Evolutionary conservation across 37 sponge, comb jelly and placozoan species (phyloP), one percentile per base, ranked within the genome.

Genomic region (Chondrosia reniformis): DNA sequence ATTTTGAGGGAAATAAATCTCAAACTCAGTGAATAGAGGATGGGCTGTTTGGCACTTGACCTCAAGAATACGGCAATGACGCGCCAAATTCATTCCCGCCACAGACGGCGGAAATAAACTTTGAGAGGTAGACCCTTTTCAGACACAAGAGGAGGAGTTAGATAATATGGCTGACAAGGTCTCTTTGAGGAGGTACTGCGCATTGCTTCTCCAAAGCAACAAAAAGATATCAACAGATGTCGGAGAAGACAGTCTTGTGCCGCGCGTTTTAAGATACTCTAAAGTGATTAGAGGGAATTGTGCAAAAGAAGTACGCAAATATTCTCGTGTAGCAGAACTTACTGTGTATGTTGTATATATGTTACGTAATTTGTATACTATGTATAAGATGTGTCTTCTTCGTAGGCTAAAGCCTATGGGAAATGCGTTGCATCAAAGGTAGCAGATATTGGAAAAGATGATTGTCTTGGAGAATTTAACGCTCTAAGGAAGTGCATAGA

Each of bases 391-490:
- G 10, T 33, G 28, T 39, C 34, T 1, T 33, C 59, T 67, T 57
- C 22, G 19, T 24, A 79, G 85, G 81, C 33, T 55, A 24, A 54
- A 55, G 63, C 55, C 2, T 88, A 88, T 41, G 80, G 49, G 27
- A 39, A 55, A 17, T 88, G 89, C 67, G 82, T 88, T 0, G 55
- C 81, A 0, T 27, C 67, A 42, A 83, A 83, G 57, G n/a, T n/a
- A n/a, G 15, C 33, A n/a, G 54, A 84, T 39, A 39, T 88, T 27
- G 58, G 65, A 27, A 46, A 84, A 33, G 42, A 79, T 31, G 85
- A 83, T 72, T 88, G 89, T 27, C 45, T 39, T 4, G 36, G 39
- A 59, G 86, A 88, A 39, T 88, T 88, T 71, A 17, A 55, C 19
- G 76, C 82, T n/a, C 41, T 88, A 1, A 71, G 69, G 41, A 4